Evolutionary conservation across 2,888 invertebrate species (phyloP), one percentile per base, ranked within the genome.

Genomic region (Maniola hyperantus): DNA sequence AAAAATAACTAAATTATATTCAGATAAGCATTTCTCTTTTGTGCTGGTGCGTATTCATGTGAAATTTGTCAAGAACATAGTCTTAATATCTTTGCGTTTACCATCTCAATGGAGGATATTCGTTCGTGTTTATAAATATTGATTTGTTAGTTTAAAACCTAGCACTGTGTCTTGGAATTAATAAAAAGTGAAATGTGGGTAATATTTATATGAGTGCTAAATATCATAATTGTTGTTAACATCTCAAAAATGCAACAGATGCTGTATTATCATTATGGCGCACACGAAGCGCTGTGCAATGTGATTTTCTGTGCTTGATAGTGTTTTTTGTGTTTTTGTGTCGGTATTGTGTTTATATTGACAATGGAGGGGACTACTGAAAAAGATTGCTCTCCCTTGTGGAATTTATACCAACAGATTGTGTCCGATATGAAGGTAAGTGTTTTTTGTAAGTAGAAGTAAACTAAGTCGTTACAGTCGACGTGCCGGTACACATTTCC

Each of bases 381-480:
- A 86, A 95, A 96, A 88, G 97, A 97, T 93, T 96, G 96, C 86
- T 96, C 97, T 85, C 97, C 97, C 76, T 93, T 98, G 82, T 98
- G 98, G 89, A 97, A 97, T 83, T 94, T 99, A 77, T 99, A 99
- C 88, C 98, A 98, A 91, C 97, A 97, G 88, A 97, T 99, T 79
- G 96, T 99, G 79, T 96, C 96, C 82, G 99, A 99, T 88, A 97
- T 99, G 97, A 99, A 99, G 97, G 99, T 98, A 94, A 93, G 95
- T 89, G 76, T 75, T 65, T 26, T 51, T 51, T 10, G 13, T 42
- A 4, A 13, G 46, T 6, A 48, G 48, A 48, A 48, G 6, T 51
- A 18, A 20, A 11, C 10, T 50, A 50, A 4, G 6, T 50, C 46
- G 7, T 18, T 13, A 6, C 46, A 46, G 46, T 6, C 18, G 15